Evolutionary conservation across 2,113 vertebrate species (phyloP).

Genomic region (Cettia cetti): DNA sequence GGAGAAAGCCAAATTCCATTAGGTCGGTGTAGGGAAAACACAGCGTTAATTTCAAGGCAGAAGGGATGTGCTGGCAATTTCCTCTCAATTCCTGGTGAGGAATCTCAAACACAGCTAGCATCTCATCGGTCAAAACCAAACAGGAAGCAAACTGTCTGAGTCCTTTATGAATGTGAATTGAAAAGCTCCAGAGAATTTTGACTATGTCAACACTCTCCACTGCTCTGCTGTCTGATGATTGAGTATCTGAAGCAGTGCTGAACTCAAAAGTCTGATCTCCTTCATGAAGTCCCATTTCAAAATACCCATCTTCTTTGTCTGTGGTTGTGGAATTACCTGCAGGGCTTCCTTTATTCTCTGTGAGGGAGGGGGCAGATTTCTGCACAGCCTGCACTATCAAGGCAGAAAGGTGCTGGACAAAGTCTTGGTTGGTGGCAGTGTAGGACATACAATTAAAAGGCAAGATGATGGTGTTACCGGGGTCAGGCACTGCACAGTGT

Average conservation of each 20-base stretch:
- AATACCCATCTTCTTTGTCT: slow-evolving; percentile 86
- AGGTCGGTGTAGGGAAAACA: slow-evolving; percentile 79
- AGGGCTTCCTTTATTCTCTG: slow-evolving; percentile 49
- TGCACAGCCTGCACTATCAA: slow-evolving; percentile 72
- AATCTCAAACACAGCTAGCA: slow-evolving; percentile 80
- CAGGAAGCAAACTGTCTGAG: slow-evolving; percentile 83
- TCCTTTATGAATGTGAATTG: slow-evolving; percentile 77
- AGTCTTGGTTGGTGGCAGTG: slow-evolving; percentile 81
- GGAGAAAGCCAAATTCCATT: slow-evolving; percentile 73
- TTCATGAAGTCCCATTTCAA: slow-evolving; percentile 91
- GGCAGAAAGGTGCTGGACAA: slow-evolving; percentile 80
- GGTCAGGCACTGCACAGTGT: slow-evolving; percentile 56
- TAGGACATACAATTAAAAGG: slow-evolving; percentile 82
- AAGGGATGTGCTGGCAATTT: slow-evolving; percentile 73
- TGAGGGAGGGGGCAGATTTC: slow-evolving; percentile 48
- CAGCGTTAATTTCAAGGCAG: slow-evolving; percentile 74
- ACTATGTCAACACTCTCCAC: slow-evolving; percentile 64
- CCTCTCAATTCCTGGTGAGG: slow-evolving; percentile 61
- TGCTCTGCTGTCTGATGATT: background rate
- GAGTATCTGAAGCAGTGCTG: slow-evolving; percentile 22
- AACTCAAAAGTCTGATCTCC: slow-evolving; percentile 71
- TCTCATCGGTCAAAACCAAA: slow-evolving; percentile 79
- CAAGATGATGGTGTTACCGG: slow-evolving; percentile 73
- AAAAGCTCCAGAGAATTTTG: slow-evolving; percentile 85
- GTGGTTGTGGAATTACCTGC: background rate